Evolutionary conservation across 1,140 invertebrate genomes (phyloP), one percentile per base, ranked within the genome.

Genomic region (Drosophila sulfurigaster): DNA sequence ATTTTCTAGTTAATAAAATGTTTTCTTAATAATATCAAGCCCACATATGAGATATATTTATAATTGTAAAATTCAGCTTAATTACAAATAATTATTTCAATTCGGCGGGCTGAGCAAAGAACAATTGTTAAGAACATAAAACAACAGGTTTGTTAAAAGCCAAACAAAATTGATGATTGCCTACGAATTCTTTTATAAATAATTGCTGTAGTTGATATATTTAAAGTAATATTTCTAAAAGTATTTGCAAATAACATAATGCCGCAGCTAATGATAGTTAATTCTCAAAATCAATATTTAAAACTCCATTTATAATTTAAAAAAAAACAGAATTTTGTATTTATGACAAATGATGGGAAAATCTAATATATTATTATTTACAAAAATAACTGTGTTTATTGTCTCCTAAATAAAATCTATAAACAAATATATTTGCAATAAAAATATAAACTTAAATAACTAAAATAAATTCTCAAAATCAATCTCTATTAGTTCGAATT

Each of bases 251-350:
- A 32, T 7, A 48, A 45, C 30, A 57, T 56, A 80, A 51, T 52
- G 38, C 75, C 58, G 32, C 45, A 67, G 77, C 66, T 70, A 67
- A 48, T 15, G 72, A 45, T 78, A 63, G 46, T 62, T 63, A 70
- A 78, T 52, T 70, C 45, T 38, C 65, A 52, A 62, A 69, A 46
- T 70, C 56, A 78, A 68, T 74, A 73, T 77, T 73, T 57, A 77
- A 69, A 76, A 86, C 65, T 79, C 66, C 69, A 82, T 71, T 77
- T 38, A 87, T 82, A 62, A 86, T 87, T 87, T 88, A 74, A 71
- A 52, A 70, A 77, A 5, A 7, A 32, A 7, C 30, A 32, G 35
- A 43, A 43, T 43, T 43, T 43, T 43, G 3, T 43, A 43, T 43
- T 5, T 43, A 13, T 43, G 8, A 3, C 35, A 10, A 38, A 38